phyloP scores from a whole-genome alignment of 1,140 invertebrate species.

The Calliopsis andreniformis region DNA sequence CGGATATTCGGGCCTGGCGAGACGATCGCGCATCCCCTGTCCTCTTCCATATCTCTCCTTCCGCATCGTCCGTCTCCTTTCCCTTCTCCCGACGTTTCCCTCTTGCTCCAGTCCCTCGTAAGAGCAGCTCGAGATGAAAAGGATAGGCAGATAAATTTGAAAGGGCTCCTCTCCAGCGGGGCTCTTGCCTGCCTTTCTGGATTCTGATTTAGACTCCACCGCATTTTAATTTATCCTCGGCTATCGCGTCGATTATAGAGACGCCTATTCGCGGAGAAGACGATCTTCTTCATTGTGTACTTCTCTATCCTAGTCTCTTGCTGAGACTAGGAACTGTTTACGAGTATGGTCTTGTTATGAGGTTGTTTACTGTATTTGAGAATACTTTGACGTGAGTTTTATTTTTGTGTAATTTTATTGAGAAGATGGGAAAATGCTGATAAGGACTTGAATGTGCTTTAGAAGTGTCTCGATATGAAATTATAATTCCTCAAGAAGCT shows the following conservation, averaged over 20 bases:
- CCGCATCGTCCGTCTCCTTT: neutral
- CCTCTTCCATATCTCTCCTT: conserved; percentile 27
- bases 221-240: conserved; percentile 63
- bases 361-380: too few relatives aligned
- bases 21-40: conserved; percentile 61
- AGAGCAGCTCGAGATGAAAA: conserved; percentile 36
- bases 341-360: too few relatives aligned
- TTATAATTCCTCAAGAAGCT: too few relatives aligned
- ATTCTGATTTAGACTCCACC: conserved; percentile 55
- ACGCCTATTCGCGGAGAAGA: conserved; percentile 24
- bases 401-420: too few relatives aligned
- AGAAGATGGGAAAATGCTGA: too few relatives aligned
- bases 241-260: conserved; percentile 52
- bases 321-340: too few relatives aligned
- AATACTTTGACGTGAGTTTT: too few relatives aligned
- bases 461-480: too few relatives aligned
- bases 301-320: too few relatives aligned
- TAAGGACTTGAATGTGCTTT: too few relatives aligned
- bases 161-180: conserved; percentile 5
- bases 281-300: neutral
- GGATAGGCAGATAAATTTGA: conserved; percentile 55
- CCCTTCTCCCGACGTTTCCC: neutral
- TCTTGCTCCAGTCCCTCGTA: conserved; percentile 26
- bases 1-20: conserved; percentile 59
- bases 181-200: conserved; percentile 26